Evolutionary conservation across 2,113 vertebrate species (phyloP).

Genomic region (Promerops cafer): DNA sequence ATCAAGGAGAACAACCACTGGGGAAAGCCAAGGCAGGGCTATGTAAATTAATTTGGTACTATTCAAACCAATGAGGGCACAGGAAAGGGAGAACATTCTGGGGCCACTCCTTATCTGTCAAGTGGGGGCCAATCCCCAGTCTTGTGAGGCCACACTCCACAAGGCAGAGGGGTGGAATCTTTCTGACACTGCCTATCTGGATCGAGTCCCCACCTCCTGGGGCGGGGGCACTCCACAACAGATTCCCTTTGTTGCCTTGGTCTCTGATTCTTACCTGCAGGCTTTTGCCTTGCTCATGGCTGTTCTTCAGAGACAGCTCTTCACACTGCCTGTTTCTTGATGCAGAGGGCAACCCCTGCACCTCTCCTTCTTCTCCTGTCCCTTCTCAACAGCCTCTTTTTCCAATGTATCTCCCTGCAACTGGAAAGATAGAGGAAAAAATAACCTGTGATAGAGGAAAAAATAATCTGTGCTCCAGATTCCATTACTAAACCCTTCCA

Average conservation of each 20-base stretch:
- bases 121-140: too few species aligned
- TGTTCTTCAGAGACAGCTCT: neutral
- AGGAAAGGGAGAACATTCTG: too few species aligned
- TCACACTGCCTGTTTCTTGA: neutral
- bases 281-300: neutral
- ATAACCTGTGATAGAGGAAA: neutral
- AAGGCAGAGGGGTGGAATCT: too few species aligned
- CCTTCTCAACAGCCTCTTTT: neutral
- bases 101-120: too few species aligned
- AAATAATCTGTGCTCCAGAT: neutral
- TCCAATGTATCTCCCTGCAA: neutral
- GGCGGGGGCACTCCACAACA: too few species aligned
- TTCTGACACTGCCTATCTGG: too few species aligned
- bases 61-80: too few species aligned
- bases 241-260: neutral
- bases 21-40: too few species aligned
- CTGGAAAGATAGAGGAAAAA: neutral
- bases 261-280: neutral
- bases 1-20: too few species aligned
- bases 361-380: neutral
- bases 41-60: too few species aligned
- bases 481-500: neutral
- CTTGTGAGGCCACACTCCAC: too few species aligned
- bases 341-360: neutral
- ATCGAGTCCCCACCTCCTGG: too few species aligned